phyloP scores from a whole-genome alignment of 2,888 invertebrate species.

The Hyles lineata region DNA sequence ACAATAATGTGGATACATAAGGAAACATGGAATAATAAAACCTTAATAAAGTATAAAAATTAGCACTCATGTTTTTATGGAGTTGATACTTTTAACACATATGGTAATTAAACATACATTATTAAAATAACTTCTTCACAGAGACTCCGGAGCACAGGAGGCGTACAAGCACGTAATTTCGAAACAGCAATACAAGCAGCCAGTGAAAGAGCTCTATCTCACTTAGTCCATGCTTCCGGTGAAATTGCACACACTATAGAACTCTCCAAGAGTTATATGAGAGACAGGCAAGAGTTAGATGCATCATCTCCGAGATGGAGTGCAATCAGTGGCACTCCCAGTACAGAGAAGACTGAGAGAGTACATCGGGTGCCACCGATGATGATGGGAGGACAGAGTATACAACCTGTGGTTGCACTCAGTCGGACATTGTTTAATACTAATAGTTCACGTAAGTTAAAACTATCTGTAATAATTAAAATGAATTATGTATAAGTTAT shows the following conservation, averaged over 20 bases:
- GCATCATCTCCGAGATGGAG: constrained; percentile 65
- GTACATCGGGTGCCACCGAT: constrained; percentile 71
- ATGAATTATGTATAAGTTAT: too few species aligned
- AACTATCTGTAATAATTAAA: too few species aligned
- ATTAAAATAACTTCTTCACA: constrained; percentile 40
- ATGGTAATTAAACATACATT: not conserved
- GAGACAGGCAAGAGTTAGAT: constrained; percentile 58
- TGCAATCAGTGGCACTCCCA: constrained; percentile 59
- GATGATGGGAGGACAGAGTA: constrained; percentile 71
- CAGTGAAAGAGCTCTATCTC: constrained; percentile 65
- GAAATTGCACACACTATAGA: constrained; percentile 66
- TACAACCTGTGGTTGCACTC: constrained; percentile 75
- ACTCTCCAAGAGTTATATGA: constrained; percentile 63
- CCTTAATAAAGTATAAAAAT: too few species aligned
- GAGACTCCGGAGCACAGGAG: constrained; percentile 68
- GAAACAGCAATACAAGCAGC: constrained; percentile 65
- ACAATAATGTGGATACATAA: too few species aligned
- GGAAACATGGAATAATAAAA: too few species aligned
- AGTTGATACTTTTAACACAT: too few species aligned
- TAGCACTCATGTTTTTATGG: too few species aligned
- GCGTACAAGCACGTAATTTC: constrained; percentile 59
- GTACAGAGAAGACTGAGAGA: constrained; percentile 52
- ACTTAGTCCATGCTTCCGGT: constrained; percentile 69
- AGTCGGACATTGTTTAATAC: constrained; percentile 64
- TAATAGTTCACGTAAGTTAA: constrained; percentile 58